Conservation (phyloP, 2,888 invertebrate genomes). For the Holacanthella duospinosa region DNA sequence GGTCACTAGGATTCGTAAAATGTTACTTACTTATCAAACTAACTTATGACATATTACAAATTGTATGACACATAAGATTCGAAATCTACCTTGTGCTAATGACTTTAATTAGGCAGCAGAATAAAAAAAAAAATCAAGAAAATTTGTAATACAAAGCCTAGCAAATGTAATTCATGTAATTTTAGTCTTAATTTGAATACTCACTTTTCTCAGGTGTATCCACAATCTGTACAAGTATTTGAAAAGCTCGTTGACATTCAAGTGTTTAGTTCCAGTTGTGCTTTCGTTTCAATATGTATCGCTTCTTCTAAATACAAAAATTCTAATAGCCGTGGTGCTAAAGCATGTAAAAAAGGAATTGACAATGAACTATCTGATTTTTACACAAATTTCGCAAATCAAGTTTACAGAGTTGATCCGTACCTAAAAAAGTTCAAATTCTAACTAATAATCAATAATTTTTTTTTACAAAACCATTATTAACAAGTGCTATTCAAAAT, state of each 20-base stretch:
- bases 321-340: conserved; percentile 68
- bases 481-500: no score
- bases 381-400: conserved; percentile 61
- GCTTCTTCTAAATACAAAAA: conserved; percentile 56
- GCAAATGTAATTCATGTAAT: no score
- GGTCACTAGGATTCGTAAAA: no score
- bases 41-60: no score
- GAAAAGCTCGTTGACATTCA: conserved; percentile 47
- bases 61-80: conserved; percentile 8
- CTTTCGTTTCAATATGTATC: conserved; percentile 52
- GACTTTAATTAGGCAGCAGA: conserved; percentile 43
- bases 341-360: conserved; percentile 67
- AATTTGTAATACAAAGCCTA: no score
- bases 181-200: neutral
- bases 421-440: conserved; percentile 46
- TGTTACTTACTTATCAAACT: no score
- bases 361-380: conserved; percentile 59
- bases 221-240: conserved; percentile 51
- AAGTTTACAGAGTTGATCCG: conserved; percentile 69
- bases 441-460: no score
- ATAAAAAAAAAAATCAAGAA: conserved; percentile 11
- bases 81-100: conserved; percentile 47
- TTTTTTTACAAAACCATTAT: neutral
- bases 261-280: conserved; percentile 60
- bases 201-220: conserved; percentile 67